Evolutionary conservation across 1,140 invertebrate genomes (phyloP), one percentile per base, ranked within the genome.

Genomic region (Listronotus bonariensis): DNA sequence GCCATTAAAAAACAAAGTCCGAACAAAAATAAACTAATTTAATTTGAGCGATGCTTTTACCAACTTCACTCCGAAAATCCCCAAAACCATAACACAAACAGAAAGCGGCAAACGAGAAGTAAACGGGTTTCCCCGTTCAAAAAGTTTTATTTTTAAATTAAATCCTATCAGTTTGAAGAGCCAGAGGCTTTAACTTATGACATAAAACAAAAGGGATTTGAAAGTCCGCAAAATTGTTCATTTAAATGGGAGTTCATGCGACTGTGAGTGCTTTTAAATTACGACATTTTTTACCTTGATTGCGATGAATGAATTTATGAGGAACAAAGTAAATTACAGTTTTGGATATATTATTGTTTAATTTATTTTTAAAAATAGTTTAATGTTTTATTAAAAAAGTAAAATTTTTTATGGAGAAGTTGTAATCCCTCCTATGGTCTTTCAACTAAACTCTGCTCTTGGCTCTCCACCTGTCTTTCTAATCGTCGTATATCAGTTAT

Each of bases 141-240:
- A 14, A 8, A 55, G 42, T 64, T 64, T 64, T 64, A 55, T 64
- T 64, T 64, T 64, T 55, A 55, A 64, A 64, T 64, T 64, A 64
- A 64, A 64, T 55, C 61, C 52, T 64, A 64, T 64, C 61, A 55
- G 61, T 64, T 64, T 56, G 61, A 64, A 52, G 38, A 64, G 61
- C 10, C 34, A 32, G 55, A 11, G 51, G 60, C 34, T 64, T 55
- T 46, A 64, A 64, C 61, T 64, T 64, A 64, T 64, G 51, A 64
- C 61, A 56, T 57, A 46, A 57, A 57, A 31, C 55, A 42, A 60
- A 60, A 60, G 46, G 58, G 58, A 52, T 60, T 60, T 15, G 32
- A 38, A 17, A 51, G 17, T 51, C 40, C 36, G 40, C 58, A 49
- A 52, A 52, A 52, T 31, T 60, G 46, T 49, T 38, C 58, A 51